These are phyloP conservation scores for Arge pagana DNA, from an alignment of 2,888 invertebrate genomes.

Conservation along the genomic window DNA sequence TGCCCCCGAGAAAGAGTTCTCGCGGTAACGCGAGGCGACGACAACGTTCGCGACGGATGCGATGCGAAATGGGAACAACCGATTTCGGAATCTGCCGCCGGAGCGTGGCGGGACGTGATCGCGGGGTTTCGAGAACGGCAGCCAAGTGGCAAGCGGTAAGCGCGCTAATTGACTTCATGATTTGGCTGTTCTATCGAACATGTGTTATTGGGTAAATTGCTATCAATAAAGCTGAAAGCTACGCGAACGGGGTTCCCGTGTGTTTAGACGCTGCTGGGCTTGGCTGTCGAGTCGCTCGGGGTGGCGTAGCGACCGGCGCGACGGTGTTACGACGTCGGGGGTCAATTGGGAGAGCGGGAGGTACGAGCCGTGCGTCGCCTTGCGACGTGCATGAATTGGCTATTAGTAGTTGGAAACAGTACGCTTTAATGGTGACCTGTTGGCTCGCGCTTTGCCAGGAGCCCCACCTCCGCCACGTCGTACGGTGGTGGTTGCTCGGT, in stretches of 20 bases:
- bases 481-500: too few species aligned
- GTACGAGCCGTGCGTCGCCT: constrained; percentile 37
- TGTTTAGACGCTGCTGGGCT: background rate
- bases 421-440: constrained; percentile 57
- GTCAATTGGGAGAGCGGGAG: too few species aligned
- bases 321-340: too few species aligned
- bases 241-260: background rate
- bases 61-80: too few species aligned
- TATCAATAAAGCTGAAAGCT: constrained; percentile 17
- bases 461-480: too few species aligned
- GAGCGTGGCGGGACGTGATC: too few species aligned
- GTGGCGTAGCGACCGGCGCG: too few species aligned
- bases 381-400: constrained; percentile 59
- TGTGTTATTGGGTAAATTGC: constrained; percentile 11
- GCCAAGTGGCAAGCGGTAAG: constrained; percentile 4
- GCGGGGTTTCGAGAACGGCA: too few species aligned
- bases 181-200: background rate
- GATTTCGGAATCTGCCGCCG: too few species aligned
- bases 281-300: background rate
- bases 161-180: constrained; percentile 9
- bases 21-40: too few species aligned
- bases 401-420: constrained; percentile 61
- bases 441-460: constrained; percentile 57
- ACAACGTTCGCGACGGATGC: too few species aligned
- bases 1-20: too few species aligned